Evolutionary conservation across 1,140 invertebrate genomes (phyloP), one percentile per base, ranked within the genome.

Genomic region (Cecropterus lyciades): DNA sequence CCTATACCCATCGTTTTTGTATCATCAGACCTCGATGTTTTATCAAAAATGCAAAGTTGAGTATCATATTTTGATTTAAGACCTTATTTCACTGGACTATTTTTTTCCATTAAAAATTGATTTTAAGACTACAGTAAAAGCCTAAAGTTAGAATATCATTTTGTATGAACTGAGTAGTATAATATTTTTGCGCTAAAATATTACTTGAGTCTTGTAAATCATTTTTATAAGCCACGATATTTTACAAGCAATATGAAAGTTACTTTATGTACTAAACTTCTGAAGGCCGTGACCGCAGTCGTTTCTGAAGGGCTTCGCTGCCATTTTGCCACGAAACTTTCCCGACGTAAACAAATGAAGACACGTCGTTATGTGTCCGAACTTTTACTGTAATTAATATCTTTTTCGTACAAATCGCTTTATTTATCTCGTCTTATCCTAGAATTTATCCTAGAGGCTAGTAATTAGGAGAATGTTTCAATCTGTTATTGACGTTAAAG

Each of bases 291-390:
- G 42, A 46, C 56, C 55, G 14, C 43, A 33, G 43, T 27, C 13
- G 13, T 15, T 15, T 37, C 30, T 66, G 27, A 57, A 66, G 48
- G 49, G 42, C 30, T 46, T 33, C 2, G 16, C n/a, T 15, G 59
- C 67, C 5, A 37, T 48, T 48, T 55, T 14, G 66, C 43, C 20
- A 51, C n/a, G 56, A 69, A 78, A 79, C 64, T 79, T 79, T 73
- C 67, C 76, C 76, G 76, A 79, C 76, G 76, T 59, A 79, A 79
- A 79, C 73, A 79, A 70, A 57, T 66, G 59, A 42, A 45, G 17
- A 51, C 55, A 57, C 46, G 33, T 14, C 64, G 27, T 33, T 42
- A 56, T 49, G 43, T 55, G 51, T 55, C 51, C 43, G 16, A 48
- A 49, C 53, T 55, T 57, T 9, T 10, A 51, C 45, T 46, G 30